A percentile compares a stretch with the other conserved stretches of the same genome.
These are phyloP conservation scores for Mesocricetus auratus DNA, from an alignment of 2,113 vertebrate genomes.

Conservation along the genomic window DNA sequence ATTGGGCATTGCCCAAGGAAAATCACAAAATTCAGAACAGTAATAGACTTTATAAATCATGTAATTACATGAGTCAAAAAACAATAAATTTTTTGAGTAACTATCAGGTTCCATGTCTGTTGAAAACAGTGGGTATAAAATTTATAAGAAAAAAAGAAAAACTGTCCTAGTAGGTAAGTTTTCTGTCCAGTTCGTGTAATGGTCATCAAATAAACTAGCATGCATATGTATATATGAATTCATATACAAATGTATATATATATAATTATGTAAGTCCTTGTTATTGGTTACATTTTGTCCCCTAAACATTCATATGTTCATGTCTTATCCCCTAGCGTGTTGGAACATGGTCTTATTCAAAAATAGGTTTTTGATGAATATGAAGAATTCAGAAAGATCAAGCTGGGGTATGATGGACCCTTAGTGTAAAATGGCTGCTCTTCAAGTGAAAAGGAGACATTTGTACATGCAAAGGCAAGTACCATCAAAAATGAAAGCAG, in stretches of 20 bases:
- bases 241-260: background rate
- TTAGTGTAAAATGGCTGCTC: background rate
- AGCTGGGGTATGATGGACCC: accelerated
- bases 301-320: background rate
- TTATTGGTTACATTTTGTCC: background rate
- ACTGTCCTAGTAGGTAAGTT: background rate
- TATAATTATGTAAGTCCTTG: background rate
- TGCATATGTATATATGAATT: background rate
- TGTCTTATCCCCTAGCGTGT: background rate
- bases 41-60: conserved; percentile 69
- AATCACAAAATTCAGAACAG: conserved; percentile 54
- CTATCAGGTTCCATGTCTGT: background rate
- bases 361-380: background rate
- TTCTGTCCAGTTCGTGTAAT: background rate
- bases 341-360: background rate
- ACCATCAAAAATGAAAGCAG: background rate
- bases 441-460: background rate
- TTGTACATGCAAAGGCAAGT: background rate
- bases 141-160: background rate
- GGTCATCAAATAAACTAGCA: background rate
- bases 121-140: background rate
- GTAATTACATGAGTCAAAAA: conserved; percentile 38
- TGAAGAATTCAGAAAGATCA: background rate
- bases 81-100: conserved; percentile 45
- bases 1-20: conserved; percentile 44